These are phyloP conservation scores for Perodicticus potto DNA, from an alignment of 2,797 vertebrate genomes.

Conservation along the genomic window DNA sequence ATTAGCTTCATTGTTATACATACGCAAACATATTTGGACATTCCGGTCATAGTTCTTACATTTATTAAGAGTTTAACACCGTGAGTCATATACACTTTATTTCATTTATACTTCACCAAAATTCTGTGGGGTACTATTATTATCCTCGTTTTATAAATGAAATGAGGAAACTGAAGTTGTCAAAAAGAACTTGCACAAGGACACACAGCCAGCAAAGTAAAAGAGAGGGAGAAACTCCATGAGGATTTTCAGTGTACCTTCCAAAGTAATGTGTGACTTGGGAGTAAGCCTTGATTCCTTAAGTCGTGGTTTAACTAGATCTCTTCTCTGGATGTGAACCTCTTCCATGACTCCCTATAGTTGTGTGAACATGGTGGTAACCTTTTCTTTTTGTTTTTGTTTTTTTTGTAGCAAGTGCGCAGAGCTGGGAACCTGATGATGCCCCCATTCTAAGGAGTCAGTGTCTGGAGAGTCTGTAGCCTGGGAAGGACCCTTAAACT, in stretches of 20 bases:
- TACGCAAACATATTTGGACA: neutral
- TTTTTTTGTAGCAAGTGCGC: neutral
- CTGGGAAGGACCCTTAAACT: neutral
- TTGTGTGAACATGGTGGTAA: too few species aligned
- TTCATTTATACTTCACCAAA: conserved; percentile 41
- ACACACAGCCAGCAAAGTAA: neutral
- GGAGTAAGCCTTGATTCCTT: neutral
- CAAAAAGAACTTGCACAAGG: conserved; percentile 13
- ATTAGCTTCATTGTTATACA: neutral
- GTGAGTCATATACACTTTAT: neutral
- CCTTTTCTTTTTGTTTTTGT: neutral
- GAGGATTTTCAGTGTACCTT: neutral
- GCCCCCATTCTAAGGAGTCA: neutral
- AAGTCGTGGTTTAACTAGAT: neutral
- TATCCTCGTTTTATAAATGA: conserved; percentile 17
- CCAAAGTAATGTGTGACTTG: neutral
- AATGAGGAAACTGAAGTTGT: neutral
- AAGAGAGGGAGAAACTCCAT: conserved; percentile 5
- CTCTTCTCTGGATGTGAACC: neutral
- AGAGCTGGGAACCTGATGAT: neutral
- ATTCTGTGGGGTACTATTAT: neutral
- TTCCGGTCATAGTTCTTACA: neutral
- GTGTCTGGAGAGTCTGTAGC: neutral
- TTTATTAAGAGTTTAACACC: conserved; percentile 18
- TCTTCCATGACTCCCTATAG: neutral